Conservation (phyloP, 2,797 vertebrate genomes). For the Neomorphus geoffroyi region DNA sequence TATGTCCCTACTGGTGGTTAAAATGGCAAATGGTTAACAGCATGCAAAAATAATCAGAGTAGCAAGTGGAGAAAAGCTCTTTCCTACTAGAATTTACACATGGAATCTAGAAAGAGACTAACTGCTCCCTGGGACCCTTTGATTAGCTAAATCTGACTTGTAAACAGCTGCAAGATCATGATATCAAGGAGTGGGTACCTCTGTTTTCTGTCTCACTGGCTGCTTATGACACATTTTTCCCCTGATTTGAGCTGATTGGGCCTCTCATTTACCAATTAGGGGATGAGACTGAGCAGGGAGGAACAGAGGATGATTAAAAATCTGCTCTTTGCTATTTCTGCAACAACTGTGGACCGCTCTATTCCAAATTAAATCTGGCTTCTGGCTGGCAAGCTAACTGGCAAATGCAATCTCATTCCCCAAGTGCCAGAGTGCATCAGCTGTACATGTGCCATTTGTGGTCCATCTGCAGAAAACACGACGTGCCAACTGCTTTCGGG, state of each 20-base stretch:
- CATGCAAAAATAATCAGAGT: slow-evolving; percentile 15
- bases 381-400: slow-evolving; percentile 38
- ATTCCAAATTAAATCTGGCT: slow-evolving; percentile 60
- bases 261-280: slow-evolving; percentile 55
- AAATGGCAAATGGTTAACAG: slow-evolving; percentile 32
- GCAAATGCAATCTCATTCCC: slow-evolving; percentile 14
- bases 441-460: slow-evolving; percentile 1
- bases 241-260: slow-evolving; percentile 34
- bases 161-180: slow-evolving; percentile 59
- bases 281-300: slow-evolving; percentile 48
- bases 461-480: slow-evolving; percentile 40
- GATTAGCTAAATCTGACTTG: slow-evolving; percentile 59
- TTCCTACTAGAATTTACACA: slow-evolving; percentile 34
- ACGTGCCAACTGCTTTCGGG: background rate
- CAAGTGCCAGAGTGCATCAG: background rate
- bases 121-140: slow-evolving; percentile 57
- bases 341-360: slow-evolving; percentile 37
- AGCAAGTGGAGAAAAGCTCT: background rate
- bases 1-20: slow-evolving; percentile 10
- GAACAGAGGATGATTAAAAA: slow-evolving; percentile 51
- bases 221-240: slow-evolving; percentile 45
- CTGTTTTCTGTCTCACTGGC: slow-evolving; percentile 60
- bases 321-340: slow-evolving; percentile 50
- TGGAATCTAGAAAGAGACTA: slow-evolving; percentile 42
- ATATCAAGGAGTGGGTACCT: slow-evolving; percentile 49